Evolutionary conservation across 1,140 invertebrate genomes (phyloP).

Genomic region (Colletes latitarsis): DNA sequence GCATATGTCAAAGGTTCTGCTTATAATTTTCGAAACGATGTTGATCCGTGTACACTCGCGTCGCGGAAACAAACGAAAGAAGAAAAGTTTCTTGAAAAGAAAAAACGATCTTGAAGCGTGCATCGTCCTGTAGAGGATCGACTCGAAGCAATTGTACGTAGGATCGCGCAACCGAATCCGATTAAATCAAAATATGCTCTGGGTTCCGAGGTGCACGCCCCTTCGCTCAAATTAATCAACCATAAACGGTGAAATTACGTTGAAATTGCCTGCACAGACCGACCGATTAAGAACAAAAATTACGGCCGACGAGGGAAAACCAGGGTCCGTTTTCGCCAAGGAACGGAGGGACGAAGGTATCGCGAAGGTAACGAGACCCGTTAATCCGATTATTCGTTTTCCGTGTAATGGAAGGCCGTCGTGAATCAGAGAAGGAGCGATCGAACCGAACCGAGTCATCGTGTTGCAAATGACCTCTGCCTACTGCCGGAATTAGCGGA

Average conservation of each 20-base stretch:
- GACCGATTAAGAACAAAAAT: slow-evolving; percentile 54
- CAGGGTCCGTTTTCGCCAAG: slow-evolving; percentile 39
- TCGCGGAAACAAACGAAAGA: too few species aligned
- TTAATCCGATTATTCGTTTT: slow-evolving; percentile 60
- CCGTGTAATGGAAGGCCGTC: slow-evolving; percentile 47
- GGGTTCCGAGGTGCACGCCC: slow-evolving; percentile 9
- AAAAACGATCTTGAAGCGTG: background rate
- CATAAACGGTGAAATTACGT: slow-evolving; percentile 50
- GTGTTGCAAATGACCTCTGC: slow-evolving; percentile 65
- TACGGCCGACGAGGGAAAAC: background rate
- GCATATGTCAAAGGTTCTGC: slow-evolving; percentile 29
- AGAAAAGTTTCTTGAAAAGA: too few species aligned
- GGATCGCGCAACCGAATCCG: slow-evolving; percentile 33
- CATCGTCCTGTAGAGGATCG: background rate
- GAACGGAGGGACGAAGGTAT: slow-evolving; percentile 15
- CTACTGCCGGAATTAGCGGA: slow-evolving; percentile 62
- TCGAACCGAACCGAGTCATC: slow-evolving; percentile 55
- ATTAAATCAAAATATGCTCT: slow-evolving; percentile 21
- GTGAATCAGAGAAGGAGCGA: slow-evolving; percentile 23
- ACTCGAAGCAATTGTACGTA: background rate
- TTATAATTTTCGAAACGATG: slow-evolving; percentile 26
- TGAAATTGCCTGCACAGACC: slow-evolving; percentile 32
- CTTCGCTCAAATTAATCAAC: slow-evolving; percentile 45
- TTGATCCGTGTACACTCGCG: background rate
- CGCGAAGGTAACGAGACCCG: slow-evolving; percentile 21